phyloP scores from a whole-genome alignment of 2,113 vertebrate species.

The Petromus typicus region DNA sequence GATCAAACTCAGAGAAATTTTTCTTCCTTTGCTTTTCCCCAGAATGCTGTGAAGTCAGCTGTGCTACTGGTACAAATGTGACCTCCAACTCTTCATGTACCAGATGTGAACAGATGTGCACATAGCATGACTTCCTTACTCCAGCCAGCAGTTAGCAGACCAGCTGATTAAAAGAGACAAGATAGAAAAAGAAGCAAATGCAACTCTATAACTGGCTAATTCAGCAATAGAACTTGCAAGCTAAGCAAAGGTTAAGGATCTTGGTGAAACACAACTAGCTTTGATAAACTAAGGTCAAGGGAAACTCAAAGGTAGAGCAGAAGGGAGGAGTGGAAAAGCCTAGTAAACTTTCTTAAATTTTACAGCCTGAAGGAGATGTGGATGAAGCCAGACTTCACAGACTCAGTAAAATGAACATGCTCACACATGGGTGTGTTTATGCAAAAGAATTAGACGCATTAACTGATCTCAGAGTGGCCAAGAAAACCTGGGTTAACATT shows the following conservation, averaged over 20 bases:
- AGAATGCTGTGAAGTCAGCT: slow-evolving; percentile 79
- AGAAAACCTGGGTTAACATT: background rate
- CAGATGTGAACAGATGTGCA: slow-evolving; percentile 77
- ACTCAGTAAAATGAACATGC: background rate
- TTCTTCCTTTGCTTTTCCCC: background rate
- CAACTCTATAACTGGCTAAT: slow-evolving; percentile 42
- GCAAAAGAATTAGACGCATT: background rate
- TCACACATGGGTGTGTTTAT: background rate
- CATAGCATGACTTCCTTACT: slow-evolving; percentile 64
- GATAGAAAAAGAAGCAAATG: slow-evolving; percentile 45
- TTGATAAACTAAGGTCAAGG: slow-evolving; percentile 58
- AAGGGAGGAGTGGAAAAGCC: background rate
- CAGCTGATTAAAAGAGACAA: slow-evolving; percentile 71
- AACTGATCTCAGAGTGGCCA: background rate
- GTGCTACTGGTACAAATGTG: slow-evolving; percentile 67
- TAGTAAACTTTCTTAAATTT: background rate
- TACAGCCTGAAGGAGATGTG: background rate
- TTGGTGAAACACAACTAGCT: background rate
- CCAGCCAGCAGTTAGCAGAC: slow-evolving; percentile 50
- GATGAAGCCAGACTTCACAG: background rate
- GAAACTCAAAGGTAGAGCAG: slow-evolving; percentile 5
- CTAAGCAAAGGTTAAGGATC: slow-evolving; percentile 65
- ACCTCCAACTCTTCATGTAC: slow-evolving; percentile 71
- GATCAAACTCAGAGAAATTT: slow-evolving; percentile 75
- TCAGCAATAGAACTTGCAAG: slow-evolving; percentile 70